Evolutionary conservation across 2,113 vertebrate species (phyloP).

Genomic region (Mesocricetus auratus): DNA sequence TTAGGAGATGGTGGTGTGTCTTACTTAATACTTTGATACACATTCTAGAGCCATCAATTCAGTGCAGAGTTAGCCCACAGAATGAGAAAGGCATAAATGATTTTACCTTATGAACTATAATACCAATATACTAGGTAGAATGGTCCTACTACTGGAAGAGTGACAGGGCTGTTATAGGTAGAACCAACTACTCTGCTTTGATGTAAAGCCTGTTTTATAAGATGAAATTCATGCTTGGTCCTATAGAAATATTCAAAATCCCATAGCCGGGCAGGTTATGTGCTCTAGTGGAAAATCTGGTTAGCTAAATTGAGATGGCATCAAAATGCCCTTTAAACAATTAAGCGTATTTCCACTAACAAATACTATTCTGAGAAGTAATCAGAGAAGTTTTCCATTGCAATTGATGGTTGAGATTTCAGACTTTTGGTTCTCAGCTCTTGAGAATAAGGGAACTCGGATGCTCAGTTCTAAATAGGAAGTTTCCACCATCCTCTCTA

Average conservation of each 20-base stretch:
- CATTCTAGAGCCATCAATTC: background rate
- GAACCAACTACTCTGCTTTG: background rate
- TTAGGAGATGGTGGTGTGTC: background rate
- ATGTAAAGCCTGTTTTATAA: background rate
- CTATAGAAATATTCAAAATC: background rate
- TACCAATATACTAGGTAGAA: no score
- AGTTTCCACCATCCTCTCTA: background rate
- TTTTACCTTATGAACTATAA: background rate
- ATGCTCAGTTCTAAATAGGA: background rate
- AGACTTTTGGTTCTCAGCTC: background rate
- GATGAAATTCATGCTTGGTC: background rate
- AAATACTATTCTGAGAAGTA: background rate
- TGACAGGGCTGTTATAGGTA: background rate
- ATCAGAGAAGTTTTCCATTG: background rate
- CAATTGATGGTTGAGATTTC: background rate
- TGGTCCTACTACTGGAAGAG: background rate
- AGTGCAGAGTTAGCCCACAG: background rate
- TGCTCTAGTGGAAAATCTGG: background rate
- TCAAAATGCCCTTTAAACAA: background rate
- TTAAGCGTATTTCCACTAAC: no score
- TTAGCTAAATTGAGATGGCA: no score
- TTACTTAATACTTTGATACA: background rate
- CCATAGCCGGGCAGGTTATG: no score
- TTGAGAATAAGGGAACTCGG: background rate
- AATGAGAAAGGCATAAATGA: background rate